Percentiles rank a stretch among this genome's conserved stretches.
These are phyloP conservation scores for Philereme transversata DNA, from an alignment of 2,888 invertebrate species.

Conservation along the genomic window DNA sequence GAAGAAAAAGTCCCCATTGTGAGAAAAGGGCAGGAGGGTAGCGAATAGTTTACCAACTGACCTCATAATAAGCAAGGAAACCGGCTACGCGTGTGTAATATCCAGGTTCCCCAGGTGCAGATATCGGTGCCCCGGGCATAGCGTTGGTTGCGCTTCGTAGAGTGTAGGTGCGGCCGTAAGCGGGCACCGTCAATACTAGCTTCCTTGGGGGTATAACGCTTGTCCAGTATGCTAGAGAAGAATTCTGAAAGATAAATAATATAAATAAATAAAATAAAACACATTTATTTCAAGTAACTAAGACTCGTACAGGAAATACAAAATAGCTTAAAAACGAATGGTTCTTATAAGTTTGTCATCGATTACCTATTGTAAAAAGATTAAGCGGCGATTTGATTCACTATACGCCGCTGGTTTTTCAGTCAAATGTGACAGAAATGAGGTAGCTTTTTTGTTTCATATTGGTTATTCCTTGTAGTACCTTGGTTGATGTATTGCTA, in stretches of 20 bases:
- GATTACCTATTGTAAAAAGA: too few species aligned
- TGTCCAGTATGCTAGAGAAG: constrained; percentile 89
- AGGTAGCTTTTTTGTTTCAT: background rate
- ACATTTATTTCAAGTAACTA: too few species aligned
- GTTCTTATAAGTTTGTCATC: constrained; percentile 7
- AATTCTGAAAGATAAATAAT: constrained; percentile 76
- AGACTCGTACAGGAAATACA: too few species aligned
- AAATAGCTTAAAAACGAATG: too few species aligned
- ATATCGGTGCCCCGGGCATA: constrained; percentile 83
- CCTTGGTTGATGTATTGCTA: too few species aligned
- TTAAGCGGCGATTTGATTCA: too few species aligned
- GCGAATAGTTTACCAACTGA: constrained; percentile 44
- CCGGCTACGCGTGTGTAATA: constrained; percentile 88
- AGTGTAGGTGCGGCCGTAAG: constrained; percentile 91
- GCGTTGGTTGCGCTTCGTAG: constrained; percentile 77
- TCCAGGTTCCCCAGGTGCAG: constrained; percentile 88
- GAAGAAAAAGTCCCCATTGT: too few species aligned
- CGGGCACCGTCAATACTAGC: constrained; percentile 89
- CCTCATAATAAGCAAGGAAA: constrained; percentile 91
- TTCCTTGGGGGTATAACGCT: constrained; percentile 86
- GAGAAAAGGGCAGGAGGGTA: too few species aligned
- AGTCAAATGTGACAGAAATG: background rate
- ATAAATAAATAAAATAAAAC: too few species aligned
- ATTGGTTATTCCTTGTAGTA: too few species aligned
- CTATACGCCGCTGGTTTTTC: background rate